Base-by-base conservation (phyloP, 2,888 invertebrate species). In the Blera fallax region DNA sequence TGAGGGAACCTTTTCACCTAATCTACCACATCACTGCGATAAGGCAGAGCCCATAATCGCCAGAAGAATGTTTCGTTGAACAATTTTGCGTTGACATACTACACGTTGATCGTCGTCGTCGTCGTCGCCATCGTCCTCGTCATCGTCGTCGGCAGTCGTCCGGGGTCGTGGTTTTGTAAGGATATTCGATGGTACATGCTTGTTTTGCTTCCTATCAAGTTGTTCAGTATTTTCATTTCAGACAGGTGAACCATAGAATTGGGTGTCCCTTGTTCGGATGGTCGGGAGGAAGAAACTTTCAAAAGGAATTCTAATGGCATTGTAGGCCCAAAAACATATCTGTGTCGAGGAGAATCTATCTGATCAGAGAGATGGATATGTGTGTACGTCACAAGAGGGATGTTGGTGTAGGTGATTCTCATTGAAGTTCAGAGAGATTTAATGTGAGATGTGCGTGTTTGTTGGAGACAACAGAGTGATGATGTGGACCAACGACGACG, bases 261-360 rank as follows among this genome's bases (percentile, higher is more conserved):
- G 45, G 16, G 18, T 56, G 48, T 70, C 34, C 34, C 34, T 79
- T 70, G 56, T 72, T n/a, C n/a, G 64, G 50, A 40, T 50, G 65
- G 73, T 56, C 21, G 58, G n/a, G 3, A n/a, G n/a, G 21, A 3
- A 45, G 40, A 10, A 16, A 67, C 48, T 73, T 67, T 80, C 65
- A 67, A 76, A 74, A 74, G 40, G 81, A 56, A 74, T 74, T 62
- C 43, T 54, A 60, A 81, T 48, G 60, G 58, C n/a, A 24, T 76
- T 43, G 18, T 11, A 58, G 50, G 45, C 43, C 34, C 29, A 16
- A 67, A 65, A 67, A 16, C 29, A 54, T 64, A 32, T 34, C 18
- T 48, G 5, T 37, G 62, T 32, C n/a, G 10, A 24, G 24, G 37
- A 10, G 50, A 24, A 50, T 37, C 50, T 52, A 50, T 50, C 50